A percentile compares a stretch with the other conserved stretches of the same genome.
Evolutionary conservation across 2,113 vertebrate genomes (phyloP).

Genomic region (Ophiodon elongatus): DNA sequence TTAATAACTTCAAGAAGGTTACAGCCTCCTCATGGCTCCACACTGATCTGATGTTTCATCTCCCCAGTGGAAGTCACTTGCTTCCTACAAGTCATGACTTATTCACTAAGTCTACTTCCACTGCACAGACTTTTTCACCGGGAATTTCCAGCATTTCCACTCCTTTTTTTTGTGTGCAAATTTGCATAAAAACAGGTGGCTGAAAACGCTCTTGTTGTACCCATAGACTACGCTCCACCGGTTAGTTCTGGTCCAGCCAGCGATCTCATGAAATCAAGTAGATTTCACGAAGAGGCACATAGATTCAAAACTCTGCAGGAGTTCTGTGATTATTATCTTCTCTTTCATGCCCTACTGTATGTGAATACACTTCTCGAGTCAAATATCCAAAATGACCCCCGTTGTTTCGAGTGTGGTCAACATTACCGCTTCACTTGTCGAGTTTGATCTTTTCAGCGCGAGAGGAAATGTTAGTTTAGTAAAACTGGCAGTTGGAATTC

Average conservation of each 20-base stretch:
- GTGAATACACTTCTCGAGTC: background rate
- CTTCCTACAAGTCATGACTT: too few relatives aligned
- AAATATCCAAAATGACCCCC: background rate
- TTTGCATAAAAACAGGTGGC: too few relatives aligned
- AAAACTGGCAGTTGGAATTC: slow-evolving; percentile 1
- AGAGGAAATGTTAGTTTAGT: slow-evolving; percentile 16
- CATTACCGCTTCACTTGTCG: background rate
- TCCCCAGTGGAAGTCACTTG: too few relatives aligned
- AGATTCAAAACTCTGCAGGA: slow-evolving; percentile 6
- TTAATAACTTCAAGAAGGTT: too few relatives aligned
- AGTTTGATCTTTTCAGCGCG: slow-evolving; percentile 16
- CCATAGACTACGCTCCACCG: too few relatives aligned
- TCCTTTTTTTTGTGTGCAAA: too few relatives aligned
- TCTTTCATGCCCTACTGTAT: background rate
- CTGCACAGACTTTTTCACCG: too few relatives aligned
- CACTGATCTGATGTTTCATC: too few relatives aligned
- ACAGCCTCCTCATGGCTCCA: too few relatives aligned
- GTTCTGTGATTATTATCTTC: background rate
- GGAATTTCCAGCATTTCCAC: too few relatives aligned
- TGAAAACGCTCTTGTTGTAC: too few relatives aligned
- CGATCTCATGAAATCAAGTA: background rate
- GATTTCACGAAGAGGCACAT: background rate
- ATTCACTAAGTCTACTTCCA: too few relatives aligned
- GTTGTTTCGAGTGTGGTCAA: background rate
- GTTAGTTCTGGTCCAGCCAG: background rate